Evolutionary conservation across 2,113 vertebrate species (phyloP), one percentile per base, ranked within the genome.

Genomic region (Saimiri boliviensis): DNA sequence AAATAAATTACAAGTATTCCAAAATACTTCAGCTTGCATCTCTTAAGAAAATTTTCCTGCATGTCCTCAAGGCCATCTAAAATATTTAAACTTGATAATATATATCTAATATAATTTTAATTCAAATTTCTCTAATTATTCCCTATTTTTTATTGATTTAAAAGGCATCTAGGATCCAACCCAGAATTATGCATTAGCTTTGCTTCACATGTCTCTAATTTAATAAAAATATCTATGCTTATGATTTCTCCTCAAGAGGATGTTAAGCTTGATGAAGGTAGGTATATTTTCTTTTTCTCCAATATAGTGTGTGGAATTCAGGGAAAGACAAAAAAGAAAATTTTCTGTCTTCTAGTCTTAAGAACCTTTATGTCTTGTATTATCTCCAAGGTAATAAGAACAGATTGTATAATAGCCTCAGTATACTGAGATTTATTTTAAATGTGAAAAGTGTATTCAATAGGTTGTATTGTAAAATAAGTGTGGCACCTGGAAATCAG

Each of bases 381-480:
- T 42, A 93, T 96, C 54, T 92, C 6, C 56, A 81, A 63, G 73
- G 25, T 86, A 42, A 81, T 63, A 7, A 86, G n/a, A 92, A 91
- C 4, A 52, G 70, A 80, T 91, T 73, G 87, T 49, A 60, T 40
- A 58, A 58, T 40, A 32, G 68, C 96, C 93, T 47, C 70, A 49
- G 32, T 84, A 30, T 84, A 74, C 21, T 68, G 52, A 90, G 20
- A 74, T 80, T 87, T 63, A 87, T 80, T 85, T 91, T 87, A 74
- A 84, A 70, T 81, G 60, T 92, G 42, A 96, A 68, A 47, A 56
- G 2, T 49, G 45, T 42, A 86, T 17, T 91, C 49, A 45, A 1
- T 32, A 47, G 10, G 21, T 89, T 95, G 2, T 80, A 6, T 94
- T 97, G 93, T 88, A 68, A 86, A 30, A 30, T 63, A 86, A 94